A percentile compares a stretch with the other conserved stretches of the same genome.
These are phyloP conservation scores for Chaetodon trifasciatus DNA, from an alignment of 2,797 vertebrate species.

Conservation along the genomic window DNA sequence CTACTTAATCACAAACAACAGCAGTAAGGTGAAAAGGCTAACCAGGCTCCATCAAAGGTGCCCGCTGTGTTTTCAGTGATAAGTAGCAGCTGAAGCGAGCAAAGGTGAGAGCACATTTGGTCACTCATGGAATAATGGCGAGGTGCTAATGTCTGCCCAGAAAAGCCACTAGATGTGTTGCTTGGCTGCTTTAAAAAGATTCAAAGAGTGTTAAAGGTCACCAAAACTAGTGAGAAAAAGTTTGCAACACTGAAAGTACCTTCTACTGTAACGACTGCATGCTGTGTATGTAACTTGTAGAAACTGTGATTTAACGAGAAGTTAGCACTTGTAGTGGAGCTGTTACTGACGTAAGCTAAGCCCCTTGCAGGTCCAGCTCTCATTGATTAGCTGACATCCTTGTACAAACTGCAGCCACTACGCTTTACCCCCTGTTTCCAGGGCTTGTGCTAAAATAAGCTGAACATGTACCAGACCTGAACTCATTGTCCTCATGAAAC, in stretches of 20 bases:
- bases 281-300: neutral
- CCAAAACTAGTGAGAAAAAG: neutral
- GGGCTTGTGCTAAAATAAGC: neutral
- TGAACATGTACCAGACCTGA: neutral
- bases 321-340: neutral
- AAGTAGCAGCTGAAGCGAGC: neutral
- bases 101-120: neutral
- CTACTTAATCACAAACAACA: neutral
- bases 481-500: no score
- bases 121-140: neutral
- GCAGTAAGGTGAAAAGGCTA: no score
- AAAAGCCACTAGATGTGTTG: neutral
- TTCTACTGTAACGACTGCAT: neutral
- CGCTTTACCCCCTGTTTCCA: no score
- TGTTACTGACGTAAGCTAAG: no score
- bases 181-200: neutral
- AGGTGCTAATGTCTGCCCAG: slow-evolving; percentile 2
- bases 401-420: neutral
- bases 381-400: neutral
- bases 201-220: neutral
- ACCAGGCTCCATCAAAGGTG: neutral
- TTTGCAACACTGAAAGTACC: neutral
- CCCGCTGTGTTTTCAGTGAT: neutral
- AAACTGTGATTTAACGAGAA: neutral
- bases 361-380: neutral